Conservation (phyloP, 2,797 vertebrate genomes). For the Cyclura pinguis region DNA sequence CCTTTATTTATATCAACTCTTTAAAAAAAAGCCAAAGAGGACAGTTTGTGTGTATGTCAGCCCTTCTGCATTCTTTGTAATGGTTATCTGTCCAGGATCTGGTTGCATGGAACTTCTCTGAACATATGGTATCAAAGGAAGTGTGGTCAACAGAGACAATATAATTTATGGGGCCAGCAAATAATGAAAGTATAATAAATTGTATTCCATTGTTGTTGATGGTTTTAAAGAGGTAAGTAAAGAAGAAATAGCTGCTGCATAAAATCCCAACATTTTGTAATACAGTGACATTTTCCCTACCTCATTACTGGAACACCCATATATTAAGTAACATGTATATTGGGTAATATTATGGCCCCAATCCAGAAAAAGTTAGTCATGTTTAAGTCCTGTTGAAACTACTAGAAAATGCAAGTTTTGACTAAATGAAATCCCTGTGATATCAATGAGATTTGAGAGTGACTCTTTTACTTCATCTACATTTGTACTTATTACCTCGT, state of each 20-base stretch:
- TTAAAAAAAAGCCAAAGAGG: neutral
- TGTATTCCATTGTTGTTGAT: neutral
- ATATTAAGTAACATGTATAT: constrained; percentile 4
- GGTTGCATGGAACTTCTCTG: constrained; percentile 32
- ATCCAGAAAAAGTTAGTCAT: constrained; percentile 18
- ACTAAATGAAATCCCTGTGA: neutral
- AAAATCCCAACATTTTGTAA: neutral
- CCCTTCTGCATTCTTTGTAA: constrained; percentile 23
- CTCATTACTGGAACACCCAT: neutral
- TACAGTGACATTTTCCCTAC: constrained; percentile 18
- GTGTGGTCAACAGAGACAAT: constrained; percentile 16
- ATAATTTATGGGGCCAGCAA: constrained; percentile 17
- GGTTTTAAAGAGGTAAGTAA: constrained; percentile 34
- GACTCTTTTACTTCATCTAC: neutral
- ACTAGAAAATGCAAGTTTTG: neutral
- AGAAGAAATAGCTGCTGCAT: constrained; percentile 28
- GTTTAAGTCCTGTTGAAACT: neutral
- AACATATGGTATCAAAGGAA: constrained; percentile 23
- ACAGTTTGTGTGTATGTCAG: neutral
- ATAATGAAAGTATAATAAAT: neutral
- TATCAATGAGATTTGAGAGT: neutral
- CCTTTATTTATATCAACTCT: neutral
- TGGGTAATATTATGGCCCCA: neutral
- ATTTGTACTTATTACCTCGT: neutral
- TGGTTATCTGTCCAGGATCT: constrained; percentile 7